phyloP scores from a whole-genome alignment of 2,888 invertebrate species.

The Merodon equestris region DNA sequence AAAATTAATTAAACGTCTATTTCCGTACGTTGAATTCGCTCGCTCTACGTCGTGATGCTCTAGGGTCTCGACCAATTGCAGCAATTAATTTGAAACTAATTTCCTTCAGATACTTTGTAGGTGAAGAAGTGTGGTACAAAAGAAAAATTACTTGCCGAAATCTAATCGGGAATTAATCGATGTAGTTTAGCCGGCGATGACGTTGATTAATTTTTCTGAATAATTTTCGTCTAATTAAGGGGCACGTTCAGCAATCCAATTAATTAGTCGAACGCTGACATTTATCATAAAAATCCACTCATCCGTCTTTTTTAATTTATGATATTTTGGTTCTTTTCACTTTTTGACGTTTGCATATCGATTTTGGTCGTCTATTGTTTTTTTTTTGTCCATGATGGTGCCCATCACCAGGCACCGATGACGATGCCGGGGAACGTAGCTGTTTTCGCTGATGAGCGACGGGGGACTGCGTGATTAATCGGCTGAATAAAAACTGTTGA shows the following conservation, averaged over 20 bases:
- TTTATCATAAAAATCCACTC: conserved; percentile 40
- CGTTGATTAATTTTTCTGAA: conserved; percentile 52
- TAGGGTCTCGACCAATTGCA: conserved; percentile 34
- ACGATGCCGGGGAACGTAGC: neutral
- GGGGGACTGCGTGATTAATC: conserved; percentile 30
- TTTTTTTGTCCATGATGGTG: neutral
- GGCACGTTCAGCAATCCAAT: conserved; percentile 55
- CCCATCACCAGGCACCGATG: neutral
- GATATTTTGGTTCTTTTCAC: neutral
- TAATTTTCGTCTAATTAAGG: conserved; percentile 57
- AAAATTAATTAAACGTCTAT: conserved; percentile 60
- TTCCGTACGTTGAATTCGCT: conserved; percentile 53
- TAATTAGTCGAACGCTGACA: conserved; percentile 56
- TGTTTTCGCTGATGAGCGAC: neutral
- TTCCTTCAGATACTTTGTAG: conserved; percentile 15
- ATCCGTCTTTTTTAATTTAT: neutral
- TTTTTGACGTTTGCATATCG: no score
- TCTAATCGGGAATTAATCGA: conserved; percentile 47
- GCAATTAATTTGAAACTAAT: conserved; percentile 59
- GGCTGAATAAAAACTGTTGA: conserved; percentile 47
- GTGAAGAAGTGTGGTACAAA: neutral
- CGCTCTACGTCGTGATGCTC: neutral
- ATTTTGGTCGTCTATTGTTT: neutral
- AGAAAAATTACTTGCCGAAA: conserved; percentile 15
- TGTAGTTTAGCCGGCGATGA: conserved; percentile 46